A percentile compares a stretch with the other conserved stretches of the same genome.
Conservation (phyloP, 2,113 vertebrate species). For the Phoenicopterus ruber region DNA sequence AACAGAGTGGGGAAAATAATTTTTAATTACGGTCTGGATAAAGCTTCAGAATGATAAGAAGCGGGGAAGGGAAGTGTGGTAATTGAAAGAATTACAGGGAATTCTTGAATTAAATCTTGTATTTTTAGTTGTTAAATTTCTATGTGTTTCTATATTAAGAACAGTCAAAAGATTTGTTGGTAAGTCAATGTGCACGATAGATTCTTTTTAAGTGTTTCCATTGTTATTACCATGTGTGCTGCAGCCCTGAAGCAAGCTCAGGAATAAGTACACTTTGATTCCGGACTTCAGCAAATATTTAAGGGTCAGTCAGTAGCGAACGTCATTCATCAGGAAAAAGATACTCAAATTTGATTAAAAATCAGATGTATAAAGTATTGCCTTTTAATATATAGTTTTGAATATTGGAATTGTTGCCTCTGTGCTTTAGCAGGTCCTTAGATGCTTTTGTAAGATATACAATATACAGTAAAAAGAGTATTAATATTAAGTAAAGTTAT, state of each 20-base stretch:
- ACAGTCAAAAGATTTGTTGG: not conserved
- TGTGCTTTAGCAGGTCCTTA: not conserved
- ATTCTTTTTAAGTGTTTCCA: not conserved
- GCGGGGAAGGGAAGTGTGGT: conserved; percentile 2
- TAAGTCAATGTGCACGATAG: not conserved
- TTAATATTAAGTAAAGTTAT: not conserved
- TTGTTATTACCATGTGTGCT: not conserved
- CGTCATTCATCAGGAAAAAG: not conserved
- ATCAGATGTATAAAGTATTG: not conserved
- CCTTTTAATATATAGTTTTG: not conserved
- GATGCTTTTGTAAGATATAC: not conserved
- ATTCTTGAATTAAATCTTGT: conserved; percentile 44
- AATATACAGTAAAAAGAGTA: not conserved
- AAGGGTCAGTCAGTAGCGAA: not conserved
- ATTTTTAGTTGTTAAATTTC: conserved; percentile 16
- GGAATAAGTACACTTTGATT: not conserved
- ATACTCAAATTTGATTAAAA: not conserved
- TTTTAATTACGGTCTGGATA: conserved; percentile 68
- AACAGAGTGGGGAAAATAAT: conserved; percentile 52
- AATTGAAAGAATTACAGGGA: conserved; percentile 18
- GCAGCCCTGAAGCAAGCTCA: not conserved
- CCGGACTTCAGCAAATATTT: not conserved
- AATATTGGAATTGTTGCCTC: not conserved
- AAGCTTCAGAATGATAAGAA: conserved; percentile 56
- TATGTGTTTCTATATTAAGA: not conserved